Percentiles rank a stretch among this genome's conserved stretches.
These are phyloP conservation scores for Sclerurus mexicanus DNA, from an alignment of 2,113 vertebrate species.

Conservation along the genomic window DNA sequence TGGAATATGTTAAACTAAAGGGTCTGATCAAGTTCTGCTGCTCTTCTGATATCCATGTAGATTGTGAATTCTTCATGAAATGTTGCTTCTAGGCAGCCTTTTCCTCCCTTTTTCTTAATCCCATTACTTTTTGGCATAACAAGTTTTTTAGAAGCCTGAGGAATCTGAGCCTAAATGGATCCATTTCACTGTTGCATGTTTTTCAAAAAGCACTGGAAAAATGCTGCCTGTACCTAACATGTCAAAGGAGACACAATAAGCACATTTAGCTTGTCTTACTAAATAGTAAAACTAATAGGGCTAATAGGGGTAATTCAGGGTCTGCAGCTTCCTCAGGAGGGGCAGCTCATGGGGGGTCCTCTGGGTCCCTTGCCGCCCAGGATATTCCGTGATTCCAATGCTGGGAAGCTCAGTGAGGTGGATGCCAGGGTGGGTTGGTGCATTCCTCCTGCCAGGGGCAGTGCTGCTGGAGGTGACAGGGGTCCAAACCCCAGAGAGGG, in stretches of 20 bases:
- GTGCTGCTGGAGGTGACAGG: background rate
- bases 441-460: background rate
- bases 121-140: background rate
- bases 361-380: background rate
- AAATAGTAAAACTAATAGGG: background rate
- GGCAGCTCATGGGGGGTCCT: background rate
- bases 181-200: background rate
- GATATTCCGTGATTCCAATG: background rate
- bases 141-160: background rate
- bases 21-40: background rate
- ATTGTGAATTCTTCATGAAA: background rate
- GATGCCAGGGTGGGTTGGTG: background rate
- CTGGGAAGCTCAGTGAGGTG: fast-evolving
- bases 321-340: background rate
- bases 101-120: too few species aligned
- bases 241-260: background rate
- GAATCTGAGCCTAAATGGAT: background rate
- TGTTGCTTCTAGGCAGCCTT: too few species aligned
- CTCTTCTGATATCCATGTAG: fast-evolving
- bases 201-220: background rate
- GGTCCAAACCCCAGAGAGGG: background rate
- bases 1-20: background rate
- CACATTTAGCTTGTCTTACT: background rate
- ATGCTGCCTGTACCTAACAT: background rate
- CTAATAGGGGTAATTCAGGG: background rate